Conservation (phyloP, 2,797 vertebrate genomes). For the Aselliscus stoliczkanus region DNA sequence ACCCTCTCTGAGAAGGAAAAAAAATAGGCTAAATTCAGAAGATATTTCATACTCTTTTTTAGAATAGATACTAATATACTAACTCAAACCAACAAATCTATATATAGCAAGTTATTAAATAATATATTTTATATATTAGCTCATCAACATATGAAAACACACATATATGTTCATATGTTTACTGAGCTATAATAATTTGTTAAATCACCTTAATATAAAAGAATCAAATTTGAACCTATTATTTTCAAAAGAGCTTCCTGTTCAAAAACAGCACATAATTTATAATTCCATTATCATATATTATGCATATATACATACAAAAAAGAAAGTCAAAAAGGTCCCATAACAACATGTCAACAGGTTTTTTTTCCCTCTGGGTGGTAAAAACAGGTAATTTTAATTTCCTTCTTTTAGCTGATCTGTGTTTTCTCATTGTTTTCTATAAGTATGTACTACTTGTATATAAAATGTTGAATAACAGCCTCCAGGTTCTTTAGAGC, state of each 20-base stretch:
- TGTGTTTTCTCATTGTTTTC: constrained; percentile 5
- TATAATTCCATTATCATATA: not conserved
- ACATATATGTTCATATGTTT: not conserved
- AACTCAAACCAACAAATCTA: not conserved
- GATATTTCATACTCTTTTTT: not conserved
- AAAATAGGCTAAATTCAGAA: not conserved
- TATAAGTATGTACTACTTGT: not conserved
- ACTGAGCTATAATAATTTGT: not conserved
- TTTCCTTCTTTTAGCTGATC: not conserved
- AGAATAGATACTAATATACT: not conserved
- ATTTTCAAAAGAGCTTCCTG: constrained; percentile 33
- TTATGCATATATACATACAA: not conserved
- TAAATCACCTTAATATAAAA: not conserved
- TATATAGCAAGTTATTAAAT: not conserved
- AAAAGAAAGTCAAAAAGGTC: not conserved
- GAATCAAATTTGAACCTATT: constrained; percentile 4
- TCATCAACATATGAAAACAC: not conserved
- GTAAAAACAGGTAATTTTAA: not conserved
- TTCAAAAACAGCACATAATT: not conserved
- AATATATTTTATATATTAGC: not conserved
- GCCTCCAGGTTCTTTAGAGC: not conserved
- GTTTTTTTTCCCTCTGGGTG: not conserved
- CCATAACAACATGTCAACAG: not conserved
- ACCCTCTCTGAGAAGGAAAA: not conserved
- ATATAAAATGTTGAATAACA: not conserved